Evolutionary conservation across 2,113 vertebrate genomes (phyloP).

Genomic region (Chiloscyllium plagiosum): DNA sequence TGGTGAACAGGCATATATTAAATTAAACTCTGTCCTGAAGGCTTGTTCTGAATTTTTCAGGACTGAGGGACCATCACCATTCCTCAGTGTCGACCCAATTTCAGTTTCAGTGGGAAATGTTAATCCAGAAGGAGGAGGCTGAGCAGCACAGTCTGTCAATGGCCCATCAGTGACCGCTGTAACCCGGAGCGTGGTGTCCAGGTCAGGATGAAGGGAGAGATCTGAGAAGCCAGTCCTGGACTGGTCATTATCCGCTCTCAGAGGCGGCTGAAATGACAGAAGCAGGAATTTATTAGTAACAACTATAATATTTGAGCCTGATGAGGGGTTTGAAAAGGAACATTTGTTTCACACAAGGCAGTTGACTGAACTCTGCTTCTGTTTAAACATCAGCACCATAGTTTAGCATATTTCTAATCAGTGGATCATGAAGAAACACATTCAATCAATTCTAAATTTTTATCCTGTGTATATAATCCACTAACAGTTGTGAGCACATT

Average conservation of each 20-base stretch:
- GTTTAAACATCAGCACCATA: constrained; percentile 25
- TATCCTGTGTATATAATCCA: not conserved
- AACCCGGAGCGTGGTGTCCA: constrained; percentile 63
- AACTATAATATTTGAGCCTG: not conserved
- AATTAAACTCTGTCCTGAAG: constrained; percentile 97
- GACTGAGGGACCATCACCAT: constrained; percentile 59
- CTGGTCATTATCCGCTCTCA: constrained; percentile 72
- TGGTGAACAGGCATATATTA: constrained; percentile 97
- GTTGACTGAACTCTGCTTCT: constrained; percentile 35
- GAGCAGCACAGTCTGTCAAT: constrained; percentile 50
- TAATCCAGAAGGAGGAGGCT: constrained; percentile 54
- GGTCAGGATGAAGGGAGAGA: constrained; percentile 64
- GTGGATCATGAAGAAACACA: not conserved
- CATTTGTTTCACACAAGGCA: not conserved
- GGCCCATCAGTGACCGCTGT: constrained; percentile 57
- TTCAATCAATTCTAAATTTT: constrained; percentile 5
- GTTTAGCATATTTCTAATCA: not conserved
- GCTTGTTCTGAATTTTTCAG: constrained; percentile 77
- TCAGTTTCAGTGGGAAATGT: constrained; percentile 55
- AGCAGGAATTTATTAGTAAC: constrained; percentile 24
- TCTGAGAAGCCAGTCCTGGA: constrained; percentile 69
- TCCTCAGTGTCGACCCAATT: constrained; percentile 59
- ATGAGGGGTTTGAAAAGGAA: not conserved
- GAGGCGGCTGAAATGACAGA: constrained; percentile 64
- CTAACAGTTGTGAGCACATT: not conserved